These are phyloP conservation scores for Vireo griseus DNA, from an alignment of 2,797 vertebrate genomes.

Conservation along the genomic window DNA sequence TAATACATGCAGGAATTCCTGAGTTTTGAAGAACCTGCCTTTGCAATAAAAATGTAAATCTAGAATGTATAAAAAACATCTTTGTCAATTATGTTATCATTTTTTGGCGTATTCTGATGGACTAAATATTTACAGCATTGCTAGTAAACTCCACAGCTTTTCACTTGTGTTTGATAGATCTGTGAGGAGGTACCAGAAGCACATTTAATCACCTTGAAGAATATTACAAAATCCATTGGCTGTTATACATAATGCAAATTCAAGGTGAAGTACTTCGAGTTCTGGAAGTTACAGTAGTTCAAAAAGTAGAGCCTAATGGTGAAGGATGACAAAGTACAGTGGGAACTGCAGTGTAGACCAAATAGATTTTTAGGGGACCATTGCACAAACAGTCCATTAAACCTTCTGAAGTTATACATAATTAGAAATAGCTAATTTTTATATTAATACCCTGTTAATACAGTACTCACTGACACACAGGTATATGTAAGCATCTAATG, in stretches of 20 bases:
- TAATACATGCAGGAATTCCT: neutral
- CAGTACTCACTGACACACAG: neutral
- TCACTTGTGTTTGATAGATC: neutral
- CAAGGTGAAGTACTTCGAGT: neutral
- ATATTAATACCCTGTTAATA: neutral
- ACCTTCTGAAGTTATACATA: neutral
- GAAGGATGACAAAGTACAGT: neutral
- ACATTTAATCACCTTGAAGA: neutral
- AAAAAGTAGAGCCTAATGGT: neutral
- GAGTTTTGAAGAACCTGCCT: neutral
- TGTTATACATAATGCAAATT: neutral
- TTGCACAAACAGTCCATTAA: neutral
- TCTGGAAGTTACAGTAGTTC: neutral
- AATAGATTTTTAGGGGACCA: neutral
- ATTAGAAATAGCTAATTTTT: neutral
- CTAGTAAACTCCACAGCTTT: neutral
- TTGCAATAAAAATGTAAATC: constrained; percentile 11
- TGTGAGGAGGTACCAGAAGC: neutral
- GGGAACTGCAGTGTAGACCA: neutral
- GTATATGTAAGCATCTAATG: neutral
- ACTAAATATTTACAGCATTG: neutral
- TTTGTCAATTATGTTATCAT: neutral
- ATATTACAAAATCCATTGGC: neutral
- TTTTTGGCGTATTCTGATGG: neutral
- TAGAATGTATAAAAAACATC: neutral